These are phyloP conservation scores for Crossaster papposus DNA, from an alignment of 53 echinoderm and acorn worm species.

Conservation along the genomic window DNA sequence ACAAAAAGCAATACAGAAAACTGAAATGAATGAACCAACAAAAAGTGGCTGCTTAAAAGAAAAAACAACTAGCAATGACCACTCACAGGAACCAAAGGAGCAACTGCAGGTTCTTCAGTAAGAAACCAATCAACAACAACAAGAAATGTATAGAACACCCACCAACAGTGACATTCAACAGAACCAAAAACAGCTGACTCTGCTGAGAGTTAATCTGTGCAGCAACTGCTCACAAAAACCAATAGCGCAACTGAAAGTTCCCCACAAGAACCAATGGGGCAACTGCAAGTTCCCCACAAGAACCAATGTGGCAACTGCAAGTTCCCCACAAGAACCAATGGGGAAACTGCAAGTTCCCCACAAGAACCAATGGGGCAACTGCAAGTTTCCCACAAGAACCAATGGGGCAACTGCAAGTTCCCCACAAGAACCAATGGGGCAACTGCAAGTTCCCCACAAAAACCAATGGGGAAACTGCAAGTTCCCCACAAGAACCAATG, in stretches of 20 bases:
- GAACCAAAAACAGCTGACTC: neutral
- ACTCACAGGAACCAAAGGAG: neutral
- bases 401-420: no score
- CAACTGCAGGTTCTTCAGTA: neutral
- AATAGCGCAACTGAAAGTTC: neutral
- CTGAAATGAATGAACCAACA: no score
- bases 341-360: no score
- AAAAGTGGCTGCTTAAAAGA: no score
- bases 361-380: no score
- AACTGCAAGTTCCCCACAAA: no score
- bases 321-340: no score
- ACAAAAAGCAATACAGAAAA: neutral
- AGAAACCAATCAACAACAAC: neutral
- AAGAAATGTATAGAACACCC: neutral
- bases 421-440: no score
- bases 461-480: no score
- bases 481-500: no score
- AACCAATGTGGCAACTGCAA: neutral
- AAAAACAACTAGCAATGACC: no score
- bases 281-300: neutral
- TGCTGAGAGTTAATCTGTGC: neutral
- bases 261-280: neutral
- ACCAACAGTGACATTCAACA: neutral
- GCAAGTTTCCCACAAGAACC: no score
- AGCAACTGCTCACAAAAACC: neutral